phyloP scores from a whole-genome alignment of 1,140 invertebrate species.

The Bradynema listronoti region DNA sequence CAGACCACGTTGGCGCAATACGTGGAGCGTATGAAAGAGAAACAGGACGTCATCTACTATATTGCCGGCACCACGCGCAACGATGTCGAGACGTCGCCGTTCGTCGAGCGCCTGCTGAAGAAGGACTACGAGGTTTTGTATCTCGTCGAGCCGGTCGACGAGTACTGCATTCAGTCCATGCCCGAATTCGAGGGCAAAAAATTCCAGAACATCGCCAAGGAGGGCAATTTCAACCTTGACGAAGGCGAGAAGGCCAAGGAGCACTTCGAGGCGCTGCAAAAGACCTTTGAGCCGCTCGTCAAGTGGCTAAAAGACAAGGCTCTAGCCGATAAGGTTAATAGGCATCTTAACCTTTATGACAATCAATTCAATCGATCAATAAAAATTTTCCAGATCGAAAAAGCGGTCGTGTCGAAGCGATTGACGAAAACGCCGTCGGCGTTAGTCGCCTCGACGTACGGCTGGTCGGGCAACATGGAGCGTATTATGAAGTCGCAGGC shows the following conservation, averaged over 20 bases:
- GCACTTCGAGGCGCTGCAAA: constrained; percentile 72
- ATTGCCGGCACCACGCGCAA: constrained; percentile 76
- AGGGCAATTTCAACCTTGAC: constrained; percentile 78
- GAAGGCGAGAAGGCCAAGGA: constrained; percentile 76
- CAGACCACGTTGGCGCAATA: constrained; percentile 79
- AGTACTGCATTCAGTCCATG: constrained; percentile 80
- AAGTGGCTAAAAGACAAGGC: constrained; percentile 81
- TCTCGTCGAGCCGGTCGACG: constrained; percentile 91
- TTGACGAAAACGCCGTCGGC: constrained; percentile 87
- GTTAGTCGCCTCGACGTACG: constrained; percentile 88
- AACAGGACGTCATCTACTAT: constrained; percentile 91
- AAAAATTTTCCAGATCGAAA: constrained; percentile 63
- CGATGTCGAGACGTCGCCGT: constrained; percentile 79
- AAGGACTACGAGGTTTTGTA: constrained; percentile 95
- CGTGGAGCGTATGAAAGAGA: constrained; percentile 89
- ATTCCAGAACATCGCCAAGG: constrained; percentile 97
- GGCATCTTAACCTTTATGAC: too few relatives aligned
- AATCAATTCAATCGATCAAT: constrained; percentile 39
- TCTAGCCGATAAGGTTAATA: constrained; percentile 71
- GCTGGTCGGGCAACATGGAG: constrained; percentile 98
- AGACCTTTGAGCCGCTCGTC: constrained; percentile 78
- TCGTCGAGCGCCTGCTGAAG: constrained; percentile 83
- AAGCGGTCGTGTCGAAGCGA: constrained; percentile 79
- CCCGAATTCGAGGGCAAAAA: constrained; percentile 99
- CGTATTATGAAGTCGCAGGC: constrained; percentile 88